A percentile compares a stretch with the other conserved stretches of the same genome.
These are phyloP conservation scores for Thryonomys swinderianus DNA, from an alignment of 2,113 vertebrate genomes.

Conservation along the genomic window DNA sequence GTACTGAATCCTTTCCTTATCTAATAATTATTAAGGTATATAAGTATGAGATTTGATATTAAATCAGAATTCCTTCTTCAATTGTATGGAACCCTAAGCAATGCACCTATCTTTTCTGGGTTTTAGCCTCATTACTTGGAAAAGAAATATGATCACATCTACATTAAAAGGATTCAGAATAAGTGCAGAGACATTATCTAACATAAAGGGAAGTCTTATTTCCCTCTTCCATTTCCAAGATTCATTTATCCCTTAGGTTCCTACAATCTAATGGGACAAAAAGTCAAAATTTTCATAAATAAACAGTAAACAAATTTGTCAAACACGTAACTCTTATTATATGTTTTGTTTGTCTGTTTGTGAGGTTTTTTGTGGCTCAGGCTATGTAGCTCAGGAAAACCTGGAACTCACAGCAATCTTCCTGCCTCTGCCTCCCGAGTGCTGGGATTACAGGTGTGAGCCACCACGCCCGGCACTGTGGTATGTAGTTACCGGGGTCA, in stretches of 20 bases:
- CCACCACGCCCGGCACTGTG: too few relatives aligned
- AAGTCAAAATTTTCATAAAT: not conserved
- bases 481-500: too few relatives aligned
- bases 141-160: conserved; percentile 27
- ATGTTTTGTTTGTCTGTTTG: too few relatives aligned
- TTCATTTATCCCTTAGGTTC: not conserved
- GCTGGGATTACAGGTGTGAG: too few relatives aligned
- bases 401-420: too few relatives aligned
- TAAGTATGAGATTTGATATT: not conserved
- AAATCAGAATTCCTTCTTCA: conserved; percentile 28
- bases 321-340: not conserved
- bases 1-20: not conserved
- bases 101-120: not conserved
- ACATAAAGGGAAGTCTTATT: not conserved
- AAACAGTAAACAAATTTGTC: conserved; percentile 3
- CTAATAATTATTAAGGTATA: not conserved
- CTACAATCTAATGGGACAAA: not conserved
- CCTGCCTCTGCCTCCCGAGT: too few relatives aligned
- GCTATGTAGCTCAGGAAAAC: too few relatives aligned
- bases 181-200: not conserved
- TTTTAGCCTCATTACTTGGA: not conserved
- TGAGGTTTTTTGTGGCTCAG: too few relatives aligned
- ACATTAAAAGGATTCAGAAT: not conserved
- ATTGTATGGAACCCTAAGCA: not conserved
- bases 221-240: not conserved